Evolutionary conservation across 2,888 invertebrate genomes (phyloP), one percentile per base, ranked within the genome.

Genomic region (Epsilonema sp.): DNA sequence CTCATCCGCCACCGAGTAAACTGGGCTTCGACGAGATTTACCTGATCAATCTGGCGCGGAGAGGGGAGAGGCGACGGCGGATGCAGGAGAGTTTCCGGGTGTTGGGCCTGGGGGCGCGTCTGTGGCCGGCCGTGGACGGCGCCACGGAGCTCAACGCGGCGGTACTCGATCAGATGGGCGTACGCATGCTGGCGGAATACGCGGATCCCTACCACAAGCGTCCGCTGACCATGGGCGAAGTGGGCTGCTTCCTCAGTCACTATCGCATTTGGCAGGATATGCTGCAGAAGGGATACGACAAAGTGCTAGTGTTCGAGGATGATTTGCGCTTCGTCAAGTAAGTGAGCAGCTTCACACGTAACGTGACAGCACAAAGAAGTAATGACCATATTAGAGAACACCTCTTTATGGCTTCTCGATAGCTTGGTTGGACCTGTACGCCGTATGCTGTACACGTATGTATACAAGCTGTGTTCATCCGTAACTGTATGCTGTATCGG

Each of bases 221-320:
- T 54, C 79, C 84, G 13, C 82, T 97, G 80, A 99, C 86, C 47
- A 76, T 80, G 66, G 97, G 97, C 2, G 97, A 99, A 70, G 80
- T 97, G 46, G 97, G 94, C 3, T 97, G 97, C 63, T 99, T 97
- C 64, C 71, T 97, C 45, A 90, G 90, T 61, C 97, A 26, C 11
- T 20, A 58, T 23, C 5, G 21, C 2, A 48, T 51, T 38, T 56
- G 56, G 56, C 37, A 50, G 50, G 55, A 69, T 56, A 56, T 69
- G n/a, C 54, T 65, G 11, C 55, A 60, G 26, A 61, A 67, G 22
- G 56, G 59, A 22, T 63, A 65, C 44, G 48, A 63, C 21, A 55
- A 56, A 20, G 59, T 60, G 20, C 53, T 51, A 5, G 46, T 51
- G 0, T 72, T 97, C 38, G 97, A 97, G 64, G 97, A 97, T 63